Evolutionary conservation across 2,113 vertebrate species (phyloP), one percentile per base, ranked within the genome.

Genomic region (Aptenodytes patagonicus): DNA sequence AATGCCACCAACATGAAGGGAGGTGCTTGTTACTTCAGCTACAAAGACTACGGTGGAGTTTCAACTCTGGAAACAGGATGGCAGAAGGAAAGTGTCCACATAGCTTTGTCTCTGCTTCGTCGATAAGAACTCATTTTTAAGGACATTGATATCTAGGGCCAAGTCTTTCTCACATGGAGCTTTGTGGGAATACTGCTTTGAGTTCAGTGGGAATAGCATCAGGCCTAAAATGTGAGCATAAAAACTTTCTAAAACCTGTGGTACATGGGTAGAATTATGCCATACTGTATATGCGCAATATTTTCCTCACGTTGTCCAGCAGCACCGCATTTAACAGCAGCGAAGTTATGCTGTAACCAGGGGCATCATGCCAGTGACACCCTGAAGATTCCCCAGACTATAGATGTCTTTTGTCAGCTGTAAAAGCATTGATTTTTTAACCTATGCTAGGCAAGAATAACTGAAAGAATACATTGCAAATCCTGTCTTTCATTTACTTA

Each of bases 261-360:
- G 31, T 61, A 61, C 16, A 3, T 49, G n/a, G 49, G 32, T 51
- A 77, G 49, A 69, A 87, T 42, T 40, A 52, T 44, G 21, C 32
- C 38, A 32, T 29, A 16, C 6, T 40, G 6, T 24, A 17, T 13
- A 40, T 1, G 1, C 0, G 6, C 20, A 65, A 29, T 47, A 14
- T 88, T 84, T 75, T 47, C 26, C 52, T 78, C 80, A 38, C 1
- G 0, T 17, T 73, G 29, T 44, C 57, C 58, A 66, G 58, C 55
- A 90, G 62, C 47, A 80, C 36, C 38, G 12, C 4, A 0, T 85
- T 64, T 46, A 85, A 44, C 32, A 86, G 57, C 29, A 66, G 29
- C 0, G 0, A 89, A 44, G n/a, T 92, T 94, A 61, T 40, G 61
- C 28, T 82, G 60, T 95, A 95, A 86, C 62, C 47, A 51, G 11